A percentile compares a stretch with the other conserved stretches of the same genome.
Evolutionary conservation across 2,113 vertebrate genomes (phyloP).

Genomic region (Eubucco bourcierii): DNA sequence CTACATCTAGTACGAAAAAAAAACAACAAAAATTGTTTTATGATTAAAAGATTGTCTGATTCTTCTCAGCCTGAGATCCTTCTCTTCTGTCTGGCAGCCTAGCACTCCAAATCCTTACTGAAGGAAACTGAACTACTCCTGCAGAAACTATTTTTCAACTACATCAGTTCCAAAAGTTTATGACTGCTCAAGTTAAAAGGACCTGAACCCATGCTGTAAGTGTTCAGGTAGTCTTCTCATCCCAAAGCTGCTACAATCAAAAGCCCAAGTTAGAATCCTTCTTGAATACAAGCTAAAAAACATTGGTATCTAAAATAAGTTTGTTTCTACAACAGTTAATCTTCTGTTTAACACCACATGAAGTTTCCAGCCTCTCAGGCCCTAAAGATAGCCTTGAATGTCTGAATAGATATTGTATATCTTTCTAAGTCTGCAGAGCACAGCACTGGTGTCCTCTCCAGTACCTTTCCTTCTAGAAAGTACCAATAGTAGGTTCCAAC

Average conservation of each 20-base stretch:
- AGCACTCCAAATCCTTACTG: background rate
- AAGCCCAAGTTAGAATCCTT: background rate
- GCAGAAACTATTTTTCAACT: background rate
- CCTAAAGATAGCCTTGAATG: rapidly evolving
- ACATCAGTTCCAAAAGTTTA: background rate
- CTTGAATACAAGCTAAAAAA: background rate
- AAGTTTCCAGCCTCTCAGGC: background rate
- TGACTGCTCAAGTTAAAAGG: background rate
- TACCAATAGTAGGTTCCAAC: background rate
- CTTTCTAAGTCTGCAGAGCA: background rate
- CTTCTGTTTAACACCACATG: background rate
- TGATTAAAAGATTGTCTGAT: background rate
- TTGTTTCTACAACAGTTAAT: background rate
- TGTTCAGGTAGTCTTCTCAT: background rate
- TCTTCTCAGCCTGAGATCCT: background rate
- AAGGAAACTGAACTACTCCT: background rate
- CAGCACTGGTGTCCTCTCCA: background rate
- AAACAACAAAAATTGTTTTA: background rate
- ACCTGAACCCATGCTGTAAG: background rate
- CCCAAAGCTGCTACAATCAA: background rate
- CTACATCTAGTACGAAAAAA: background rate
- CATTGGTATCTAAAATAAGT: background rate
- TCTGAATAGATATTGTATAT: background rate
- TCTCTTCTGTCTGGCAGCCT: background rate
- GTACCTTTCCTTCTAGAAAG: background rate